Base-by-base conservation (phyloP, 2,797 vertebrate genomes). In the Simalia tracyae region DNA sequence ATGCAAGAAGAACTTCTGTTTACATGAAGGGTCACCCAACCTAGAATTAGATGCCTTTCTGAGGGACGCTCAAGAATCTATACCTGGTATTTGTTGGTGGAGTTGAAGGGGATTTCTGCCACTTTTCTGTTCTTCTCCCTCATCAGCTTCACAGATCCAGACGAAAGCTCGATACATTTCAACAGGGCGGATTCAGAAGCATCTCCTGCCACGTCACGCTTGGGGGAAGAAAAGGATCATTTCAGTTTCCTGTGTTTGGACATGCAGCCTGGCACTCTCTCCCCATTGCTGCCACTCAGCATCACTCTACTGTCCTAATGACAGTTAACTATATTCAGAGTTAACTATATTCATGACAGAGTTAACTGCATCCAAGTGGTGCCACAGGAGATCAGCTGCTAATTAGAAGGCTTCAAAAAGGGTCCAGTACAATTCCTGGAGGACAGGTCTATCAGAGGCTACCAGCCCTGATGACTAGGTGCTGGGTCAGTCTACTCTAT, bases 11-110 rank as follows among this genome's bases (percentile, higher is more conserved):
- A 64, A 15, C n/a, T 22, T 84, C 17, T 0, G 8, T 72, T n/a
- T 6, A 26, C 42, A 4, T 8, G 31, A 28, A 56, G 36, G 36
- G 8, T 5, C 22, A 61, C 22, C 5, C 12, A 3, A 10, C 22
- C 15, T 24, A 59, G 50, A 22, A 72, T 5, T 11, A 42, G 17
- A 4, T 11, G 8, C 15, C 46, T 1, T 76, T 61, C 50, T 36
- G 57, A 86, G 19, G 56, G 42, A 26, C 60, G 22, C 19, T 26
- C 61, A 12, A 56, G 50, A 24, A 17, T 4, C 60, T 64, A 91
- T 92, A 98, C 98, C 98, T 99, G 99, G 96, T 99, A 99, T 96
- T 99, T 99, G 97, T 99, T 99, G 95, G 98, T 99, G 96, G 98
- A 99, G 97, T 99, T 99, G 93, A 99, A 99, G 88, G 98, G 98